These are phyloP conservation scores for Dryas iulia DNA, from an alignment of 1,140 invertebrate species.

Conservation along the genomic window DNA sequence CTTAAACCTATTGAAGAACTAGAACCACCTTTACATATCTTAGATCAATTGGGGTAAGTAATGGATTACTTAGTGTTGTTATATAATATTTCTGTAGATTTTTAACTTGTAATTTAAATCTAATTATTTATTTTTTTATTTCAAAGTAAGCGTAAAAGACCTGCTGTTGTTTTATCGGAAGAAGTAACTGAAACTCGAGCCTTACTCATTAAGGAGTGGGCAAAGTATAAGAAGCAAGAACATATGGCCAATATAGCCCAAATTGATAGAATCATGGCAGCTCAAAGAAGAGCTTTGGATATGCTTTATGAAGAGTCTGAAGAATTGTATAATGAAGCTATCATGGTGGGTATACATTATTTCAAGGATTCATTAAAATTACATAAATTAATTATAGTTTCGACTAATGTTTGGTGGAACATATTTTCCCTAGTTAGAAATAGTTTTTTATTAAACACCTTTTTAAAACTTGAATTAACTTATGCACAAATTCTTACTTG, in stretches of 20 bases:
- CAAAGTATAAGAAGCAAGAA: constrained; percentile 84
- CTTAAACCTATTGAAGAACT: constrained; percentile 91
- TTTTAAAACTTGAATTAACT: no score
- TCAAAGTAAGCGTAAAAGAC: constrained; percentile 61
- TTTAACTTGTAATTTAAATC: no score
- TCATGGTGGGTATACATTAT: constrained; percentile 83
- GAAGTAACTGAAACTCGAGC: constrained; percentile 55
- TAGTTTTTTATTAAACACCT: no score
- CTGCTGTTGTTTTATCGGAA: constrained; percentile 37
- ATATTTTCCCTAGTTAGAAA: no score
- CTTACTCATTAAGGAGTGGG: constrained; percentile 86
- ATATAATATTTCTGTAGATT: constrained; percentile 1
- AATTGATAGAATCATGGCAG: constrained; percentile 83
- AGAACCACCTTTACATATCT: constrained; percentile 85
- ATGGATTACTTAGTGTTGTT: background rate
- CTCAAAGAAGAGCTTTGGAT: constrained; percentile 89
- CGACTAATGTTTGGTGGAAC: no score
- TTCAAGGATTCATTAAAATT: no score
- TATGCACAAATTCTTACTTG: no score
- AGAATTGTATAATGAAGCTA: constrained; percentile 90
- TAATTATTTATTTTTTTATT: constrained; percentile 1
- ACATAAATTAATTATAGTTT: no score
- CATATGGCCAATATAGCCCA: constrained; percentile 83
- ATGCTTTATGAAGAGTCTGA: constrained; percentile 89
- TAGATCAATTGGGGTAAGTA: constrained; percentile 84